A percentile compares a stretch with the other conserved stretches of the same genome.
These are phyloP conservation scores for Ianthella basta DNA, from an alignment of 37 sponge, comb jelly and placozoan genomes.

Conservation along the genomic window DNA sequence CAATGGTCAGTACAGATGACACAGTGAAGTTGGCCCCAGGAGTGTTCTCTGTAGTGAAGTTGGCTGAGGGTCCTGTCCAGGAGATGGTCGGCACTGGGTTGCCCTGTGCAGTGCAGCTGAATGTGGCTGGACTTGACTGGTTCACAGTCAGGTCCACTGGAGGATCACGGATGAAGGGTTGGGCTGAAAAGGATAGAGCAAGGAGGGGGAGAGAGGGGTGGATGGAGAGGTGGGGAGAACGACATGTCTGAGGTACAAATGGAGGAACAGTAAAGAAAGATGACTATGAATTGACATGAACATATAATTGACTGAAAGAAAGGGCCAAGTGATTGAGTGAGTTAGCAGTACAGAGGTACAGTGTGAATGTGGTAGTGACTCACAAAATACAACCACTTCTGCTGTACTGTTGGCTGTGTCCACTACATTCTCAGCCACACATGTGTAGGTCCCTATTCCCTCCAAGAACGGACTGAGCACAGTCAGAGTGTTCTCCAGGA, in stretches of 20 bases:
- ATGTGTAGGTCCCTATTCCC: constrained; percentile 54
- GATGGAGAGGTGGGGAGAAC: background rate
- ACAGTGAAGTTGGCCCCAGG: constrained; percentile 19
- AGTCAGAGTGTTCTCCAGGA: constrained; percentile 2
- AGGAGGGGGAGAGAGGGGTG: background rate
- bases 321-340: too few species aligned
- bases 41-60: background rate
- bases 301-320: too few species aligned
- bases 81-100: constrained; percentile 57
- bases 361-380: background rate
- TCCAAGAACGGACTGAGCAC: background rate
- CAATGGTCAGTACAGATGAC: background rate
- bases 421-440: constrained; percentile 39
- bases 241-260: too few species aligned
- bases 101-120: constrained; percentile 51
- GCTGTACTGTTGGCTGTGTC: constrained; percentile 16
- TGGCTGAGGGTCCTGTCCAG: constrained; percentile 47
- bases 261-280: too few species aligned
- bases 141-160: constrained; percentile 27
- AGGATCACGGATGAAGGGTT: constrained; percentile 21
- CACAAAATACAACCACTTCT: constrained; percentile 7
- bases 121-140: constrained; percentile 3
- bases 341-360: too few species aligned
- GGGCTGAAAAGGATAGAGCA: background rate
- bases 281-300: too few species aligned